Evolutionary conservation across 1,140 invertebrate species (phyloP).

Genomic region (Aphis craccivora): DNA sequence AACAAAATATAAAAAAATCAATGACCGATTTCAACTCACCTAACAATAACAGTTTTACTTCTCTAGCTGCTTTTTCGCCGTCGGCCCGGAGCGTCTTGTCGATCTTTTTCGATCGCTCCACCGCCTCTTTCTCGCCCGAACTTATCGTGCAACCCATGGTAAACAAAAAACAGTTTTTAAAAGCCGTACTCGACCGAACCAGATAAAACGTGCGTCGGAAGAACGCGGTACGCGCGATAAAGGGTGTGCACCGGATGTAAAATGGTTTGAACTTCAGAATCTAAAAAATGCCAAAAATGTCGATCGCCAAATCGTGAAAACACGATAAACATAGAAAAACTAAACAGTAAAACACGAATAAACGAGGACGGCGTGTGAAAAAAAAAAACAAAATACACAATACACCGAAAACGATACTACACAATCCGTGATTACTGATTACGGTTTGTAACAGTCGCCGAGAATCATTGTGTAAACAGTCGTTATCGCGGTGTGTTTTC

Average conservation of each 20-base stretch:
- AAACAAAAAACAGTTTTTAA: background rate
- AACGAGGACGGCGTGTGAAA: background rate
- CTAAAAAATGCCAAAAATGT: background rate
- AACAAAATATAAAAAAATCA: background rate
- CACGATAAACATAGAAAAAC: background rate
- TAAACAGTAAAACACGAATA: background rate
- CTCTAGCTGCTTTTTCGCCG: constrained; percentile 82
- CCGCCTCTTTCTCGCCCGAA: constrained; percentile 82
- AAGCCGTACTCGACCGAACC: background rate
- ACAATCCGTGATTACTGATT: background rate
- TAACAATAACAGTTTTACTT: constrained; percentile 87
- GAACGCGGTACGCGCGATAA: background rate
- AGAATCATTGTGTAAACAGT: constrained; percentile 1
- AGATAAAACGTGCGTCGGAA: background rate
- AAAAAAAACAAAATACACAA: background rate
- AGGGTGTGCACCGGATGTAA: too few species aligned
- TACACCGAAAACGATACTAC: background rate
- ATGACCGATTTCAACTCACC: constrained; percentile 68
- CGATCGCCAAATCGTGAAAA: background rate
- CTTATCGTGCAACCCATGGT: constrained; percentile 82
- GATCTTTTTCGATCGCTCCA: constrained; percentile 86
- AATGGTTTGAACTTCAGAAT: too few species aligned
- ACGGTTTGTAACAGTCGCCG: constrained; percentile 35
- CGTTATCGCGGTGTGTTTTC: background rate
- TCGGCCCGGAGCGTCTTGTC: constrained; percentile 84